Evolutionary conservation across 2,113 vertebrate genomes (phyloP), one percentile per base, ranked within the genome.

Genomic region (Condylura cristata): DNA sequence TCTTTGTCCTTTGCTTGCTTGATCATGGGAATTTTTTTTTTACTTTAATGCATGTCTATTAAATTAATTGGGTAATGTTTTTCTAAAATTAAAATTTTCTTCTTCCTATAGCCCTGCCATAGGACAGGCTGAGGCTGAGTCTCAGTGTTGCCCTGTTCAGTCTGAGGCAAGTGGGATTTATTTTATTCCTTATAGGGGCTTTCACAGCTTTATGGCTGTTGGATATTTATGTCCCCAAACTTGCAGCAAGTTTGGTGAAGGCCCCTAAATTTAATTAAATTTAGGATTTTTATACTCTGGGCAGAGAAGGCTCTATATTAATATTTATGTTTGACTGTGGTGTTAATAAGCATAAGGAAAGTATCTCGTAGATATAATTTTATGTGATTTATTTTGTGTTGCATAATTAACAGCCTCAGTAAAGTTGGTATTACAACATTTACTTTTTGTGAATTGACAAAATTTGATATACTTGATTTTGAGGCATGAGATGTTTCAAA

Each of bases 181-280:
- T 99, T 98, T 99, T 99, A 99, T 99, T 99, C 98, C 98, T 99
- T 98, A 97, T 97, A 97, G 98, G 99, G 99, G 99, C 99, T 99
- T 99, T 99, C 99, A 99, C 99, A 99, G 99, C 99, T 98, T 98
- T 97, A 97, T 98, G 95, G 98, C 99, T 99, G 99, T 99, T 99
- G 99, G 99, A 99, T 99, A 97, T 97, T 97, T 97, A 79, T 98
- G 98, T 99, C 99, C 99, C 99, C 99, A 99, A 99, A 99, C 99
- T 99, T 99, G 98, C 89, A 99, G 99, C 99, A 99, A 99, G 99
- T 99, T 99, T 99, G 99, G 99, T 99, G 99, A 99, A 99, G 98
- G 99, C 95, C 99, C 99, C 99, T 99, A 98, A 96, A 97, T 95
- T 98, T 98, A 99, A 60, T 98, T 99, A 98, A 91, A 71, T 96